Percentiles rank a stretch among this genome's conserved stretches.
phyloP scores from a whole-genome alignment of 2,888 invertebrate species.

The Aphodius granarius region DNA sequence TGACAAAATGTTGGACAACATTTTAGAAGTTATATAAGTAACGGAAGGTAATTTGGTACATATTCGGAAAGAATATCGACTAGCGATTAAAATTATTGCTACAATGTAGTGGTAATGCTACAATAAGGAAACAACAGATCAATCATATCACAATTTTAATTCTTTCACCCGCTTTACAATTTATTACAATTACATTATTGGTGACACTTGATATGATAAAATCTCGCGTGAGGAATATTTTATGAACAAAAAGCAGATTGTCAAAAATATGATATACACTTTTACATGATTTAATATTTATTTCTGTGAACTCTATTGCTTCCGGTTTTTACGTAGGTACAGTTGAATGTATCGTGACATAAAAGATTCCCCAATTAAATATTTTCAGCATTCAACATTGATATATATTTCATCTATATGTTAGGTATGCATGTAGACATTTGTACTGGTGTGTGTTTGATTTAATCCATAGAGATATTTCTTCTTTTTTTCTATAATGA shows the following conservation, averaged over 20 bases:
- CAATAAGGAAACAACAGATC: slow-evolving; percentile 34
- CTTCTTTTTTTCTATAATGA: slow-evolving; percentile 21
- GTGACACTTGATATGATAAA: slow-evolving; percentile 28
- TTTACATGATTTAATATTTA: slow-evolving; percentile 7
- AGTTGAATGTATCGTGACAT: background rate
- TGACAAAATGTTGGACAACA: too few relatives aligned
- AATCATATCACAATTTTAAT: slow-evolving; percentile 50
- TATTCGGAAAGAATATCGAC: too few relatives aligned
- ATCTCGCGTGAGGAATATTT: slow-evolving; percentile 25
- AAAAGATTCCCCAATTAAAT: slow-evolving; percentile 27
- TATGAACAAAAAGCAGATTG: slow-evolving; percentile 12
- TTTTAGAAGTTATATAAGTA: too few relatives aligned
- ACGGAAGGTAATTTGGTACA: too few relatives aligned
- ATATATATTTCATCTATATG: background rate
- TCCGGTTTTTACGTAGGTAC: background rate
- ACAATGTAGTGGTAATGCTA: background rate
- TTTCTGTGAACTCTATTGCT: background rate
- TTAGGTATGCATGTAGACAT: slow-evolving; percentile 22
- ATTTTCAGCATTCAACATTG: background rate
- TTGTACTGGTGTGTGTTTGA: slow-evolving; percentile 28
- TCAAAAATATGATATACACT: slow-evolving; percentile 2
- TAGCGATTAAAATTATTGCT: background rate
- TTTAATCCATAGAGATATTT: slow-evolving; percentile 20
- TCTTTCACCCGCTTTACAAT: slow-evolving; percentile 30
- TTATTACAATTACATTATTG: slow-evolving; percentile 22